Base-by-base conservation (phyloP, 1,140 invertebrate species). In the Drosophila mayri region DNA sequence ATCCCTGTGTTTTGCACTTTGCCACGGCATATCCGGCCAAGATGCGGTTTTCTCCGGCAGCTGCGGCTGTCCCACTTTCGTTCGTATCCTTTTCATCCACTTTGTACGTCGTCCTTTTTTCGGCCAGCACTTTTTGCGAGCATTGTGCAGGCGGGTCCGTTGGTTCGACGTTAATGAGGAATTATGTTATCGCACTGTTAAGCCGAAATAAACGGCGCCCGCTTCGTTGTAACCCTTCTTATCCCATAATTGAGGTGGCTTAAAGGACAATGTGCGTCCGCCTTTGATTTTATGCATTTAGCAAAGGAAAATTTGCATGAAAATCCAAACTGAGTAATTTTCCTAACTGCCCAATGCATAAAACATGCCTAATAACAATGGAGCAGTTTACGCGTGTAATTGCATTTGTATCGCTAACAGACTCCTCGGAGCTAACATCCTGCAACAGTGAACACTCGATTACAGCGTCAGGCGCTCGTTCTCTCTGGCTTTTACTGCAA, bases 121-220 rank as follows among this genome's bases (percentile, higher is more conserved):
- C 44, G 44, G 50, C 55, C 52, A 55, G 54, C 57, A 54, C 49
- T 76, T 46, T 66, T 63, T 52, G 32, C 9, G 12, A 37, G 46
- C 35, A 54, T 44, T 76, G 43, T 64, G 62, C 43, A 55, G 62
- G 76, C 72, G 58, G 71, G 67, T 72, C 79, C 72, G 82, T 80
- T 87, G 59, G 57, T 60, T 67, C 59, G 80, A 63, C 80, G 52
- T 76, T 90, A 88, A 88, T 88, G 74, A 81, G 85, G 88, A 84
- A 90, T 90, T 76, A 90, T 88, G 85, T 90, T 90, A 88, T 73
- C 77, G 70, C 81, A 55, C 81, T 88, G 85, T 85, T 79, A 90
- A 70, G 61, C 57, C 49, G 61, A 52, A 41, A 58, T 84, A 79
- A 76, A 46, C 50, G 52, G 16, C 12, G 22, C 16, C 43, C 30